phyloP scores from a whole-genome alignment of 2,888 invertebrate species.

The Amaurobius ferox region DNA sequence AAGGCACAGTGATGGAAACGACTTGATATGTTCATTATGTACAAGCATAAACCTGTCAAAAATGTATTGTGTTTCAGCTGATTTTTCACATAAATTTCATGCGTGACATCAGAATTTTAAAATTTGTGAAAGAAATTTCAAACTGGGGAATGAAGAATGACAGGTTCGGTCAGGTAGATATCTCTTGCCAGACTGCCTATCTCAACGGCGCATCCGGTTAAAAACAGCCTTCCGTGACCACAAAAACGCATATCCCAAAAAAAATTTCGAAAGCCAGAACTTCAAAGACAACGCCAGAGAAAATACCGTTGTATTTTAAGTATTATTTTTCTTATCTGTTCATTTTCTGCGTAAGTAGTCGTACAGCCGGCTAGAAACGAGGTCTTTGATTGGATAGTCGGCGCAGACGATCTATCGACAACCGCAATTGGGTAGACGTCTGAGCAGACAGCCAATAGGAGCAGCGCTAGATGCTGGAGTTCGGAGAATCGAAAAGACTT shows the following conservation, averaged over 20 bases:
- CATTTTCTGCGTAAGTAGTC: slow-evolving; percentile 64
- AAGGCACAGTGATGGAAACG: no score
- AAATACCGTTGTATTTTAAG: slow-evolving; percentile 43
- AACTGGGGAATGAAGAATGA: no score
- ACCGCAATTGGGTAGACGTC: slow-evolving; percentile 24
- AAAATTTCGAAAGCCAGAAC: slow-evolving; percentile 30
- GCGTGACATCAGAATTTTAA: no score
- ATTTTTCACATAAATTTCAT: no score
- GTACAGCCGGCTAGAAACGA: slow-evolving; percentile 36
- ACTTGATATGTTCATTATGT: no score
- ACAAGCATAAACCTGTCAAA: no score
- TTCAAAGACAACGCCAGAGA: slow-evolving; percentile 44
- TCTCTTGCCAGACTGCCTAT: background rate
- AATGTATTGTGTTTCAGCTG: no score
- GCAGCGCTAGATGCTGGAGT: slow-evolving; percentile 28
- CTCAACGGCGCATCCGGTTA: slow-evolving; percentile 8
- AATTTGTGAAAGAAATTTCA: no score
- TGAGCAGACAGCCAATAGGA: slow-evolving; percentile 31
- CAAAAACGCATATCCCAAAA: slow-evolving; percentile 16
- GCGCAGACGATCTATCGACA: slow-evolving; percentile 25
- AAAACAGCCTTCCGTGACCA: slow-evolving; percentile 33
- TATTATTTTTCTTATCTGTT: slow-evolving; percentile 46
- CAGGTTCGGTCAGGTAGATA: no score
- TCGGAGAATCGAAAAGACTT: slow-evolving; percentile 47
- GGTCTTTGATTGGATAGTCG: slow-evolving; percentile 28